Evolutionary conservation across 2,797 vertebrate genomes (phyloP).

Genomic region (Acanthurus leucopareius): DNA sequence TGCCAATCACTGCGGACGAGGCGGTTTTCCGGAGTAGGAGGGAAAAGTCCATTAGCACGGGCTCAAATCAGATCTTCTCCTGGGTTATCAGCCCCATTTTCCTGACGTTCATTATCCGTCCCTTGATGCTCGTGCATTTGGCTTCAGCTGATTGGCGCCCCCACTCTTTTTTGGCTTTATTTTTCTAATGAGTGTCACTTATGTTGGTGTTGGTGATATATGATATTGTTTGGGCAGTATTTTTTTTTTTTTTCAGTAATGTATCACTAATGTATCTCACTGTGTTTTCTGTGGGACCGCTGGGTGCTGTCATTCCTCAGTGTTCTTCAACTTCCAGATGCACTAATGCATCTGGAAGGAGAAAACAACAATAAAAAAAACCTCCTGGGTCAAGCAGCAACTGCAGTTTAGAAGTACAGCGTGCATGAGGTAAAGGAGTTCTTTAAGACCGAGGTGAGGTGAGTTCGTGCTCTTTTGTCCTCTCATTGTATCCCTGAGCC

Average conservation of each 20-base stretch:
- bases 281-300: constrained; percentile 63
- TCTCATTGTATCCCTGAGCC: constrained; percentile 56
- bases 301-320: constrained; percentile 66
- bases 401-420: constrained; percentile 53
- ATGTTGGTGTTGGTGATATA: constrained; percentile 74
- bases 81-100: constrained; percentile 85
- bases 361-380: constrained; percentile 52
- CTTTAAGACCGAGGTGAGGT: constrained; percentile 45
- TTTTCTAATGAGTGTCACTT: constrained; percentile 81
- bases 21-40: constrained; percentile 86
- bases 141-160: constrained; percentile 82
- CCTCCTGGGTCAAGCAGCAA: constrained; percentile 60
- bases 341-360: constrained; percentile 67
- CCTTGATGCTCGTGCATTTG: constrained; percentile 83
- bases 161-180: constrained; percentile 74
- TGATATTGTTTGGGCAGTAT: constrained; percentile 74
- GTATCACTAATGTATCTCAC: constrained; percentile 76
- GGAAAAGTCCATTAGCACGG: constrained; percentile 86
- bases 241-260: constrained; percentile 70
- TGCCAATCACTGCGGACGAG: constrained; percentile 86
- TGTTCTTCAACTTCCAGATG: constrained; percentile 51
- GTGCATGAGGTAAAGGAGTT: constrained; percentile 50
- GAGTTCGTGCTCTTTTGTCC: constrained; percentile 62
- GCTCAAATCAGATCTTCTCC: constrained; percentile 85
- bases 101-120: constrained; percentile 85